Conservation (phyloP, 2,113 vertebrate genomes). For the Hydropotes inermis region DNA sequence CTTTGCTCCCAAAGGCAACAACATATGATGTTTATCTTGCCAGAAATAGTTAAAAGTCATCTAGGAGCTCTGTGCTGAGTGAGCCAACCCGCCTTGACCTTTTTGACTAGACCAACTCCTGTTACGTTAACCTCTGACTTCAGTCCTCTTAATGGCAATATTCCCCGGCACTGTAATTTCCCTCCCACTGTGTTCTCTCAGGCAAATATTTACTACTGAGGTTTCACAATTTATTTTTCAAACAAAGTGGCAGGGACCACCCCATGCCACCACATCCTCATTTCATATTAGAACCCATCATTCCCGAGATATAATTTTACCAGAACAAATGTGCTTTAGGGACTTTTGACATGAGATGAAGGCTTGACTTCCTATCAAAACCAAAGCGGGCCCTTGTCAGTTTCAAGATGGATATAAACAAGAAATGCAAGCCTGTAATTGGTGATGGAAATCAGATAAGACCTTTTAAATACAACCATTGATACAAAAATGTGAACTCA, state of each 20-base stretch:
- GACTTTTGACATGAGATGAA: conserved; percentile 79
- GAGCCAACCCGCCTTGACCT: conserved; percentile 78
- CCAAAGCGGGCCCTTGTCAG: conserved; percentile 83
- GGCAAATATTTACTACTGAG: conserved; percentile 82
- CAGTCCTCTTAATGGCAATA: conserved; percentile 78
- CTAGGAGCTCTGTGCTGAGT: conserved; percentile 71
- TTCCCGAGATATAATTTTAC: conserved; percentile 85
- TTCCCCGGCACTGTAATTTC: conserved; percentile 78
- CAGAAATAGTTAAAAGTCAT: conserved; percentile 82
- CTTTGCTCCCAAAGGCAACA: conserved; percentile 71
- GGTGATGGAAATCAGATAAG: conserved; percentile 89
- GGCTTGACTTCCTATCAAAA: conserved; percentile 84
- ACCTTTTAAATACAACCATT: conserved; percentile 86
- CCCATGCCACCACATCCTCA: conserved; percentile 76
- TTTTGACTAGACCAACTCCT: conserved; percentile 82
- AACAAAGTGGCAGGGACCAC: conserved; percentile 84
- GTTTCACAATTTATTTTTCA: conserved; percentile 85
- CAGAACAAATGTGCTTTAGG: conserved; percentile 82
- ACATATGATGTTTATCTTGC: conserved; percentile 80
- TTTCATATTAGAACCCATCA: conserved; percentile 77
- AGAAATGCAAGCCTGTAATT: conserved; percentile 86
- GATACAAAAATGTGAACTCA: conserved; percentile 84
- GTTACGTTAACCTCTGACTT: conserved; percentile 87
- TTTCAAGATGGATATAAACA: conserved; percentile 86
- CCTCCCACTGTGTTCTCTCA: conserved; percentile 78